These are phyloP conservation scores for Bombylius discolor DNA, from an alignment of 2,888 invertebrate genomes.

Conservation along the genomic window DNA sequence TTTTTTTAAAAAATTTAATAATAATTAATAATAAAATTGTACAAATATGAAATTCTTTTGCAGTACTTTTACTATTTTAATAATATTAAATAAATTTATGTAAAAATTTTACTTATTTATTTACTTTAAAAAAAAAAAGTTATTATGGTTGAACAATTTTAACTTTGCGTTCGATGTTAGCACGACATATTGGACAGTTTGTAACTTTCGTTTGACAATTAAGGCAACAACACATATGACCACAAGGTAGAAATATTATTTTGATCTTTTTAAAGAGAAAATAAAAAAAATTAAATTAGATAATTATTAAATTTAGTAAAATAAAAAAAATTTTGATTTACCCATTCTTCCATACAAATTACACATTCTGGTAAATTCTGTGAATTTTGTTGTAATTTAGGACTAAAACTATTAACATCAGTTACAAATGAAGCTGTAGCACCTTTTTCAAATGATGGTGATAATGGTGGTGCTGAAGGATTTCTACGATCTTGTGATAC, in stretches of 20 bases:
- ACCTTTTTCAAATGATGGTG: conserved; percentile 17
- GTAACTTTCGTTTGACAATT: conserved; percentile 47
- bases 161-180: conserved; percentile 53
- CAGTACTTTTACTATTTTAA: too few species aligned
- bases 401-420: conserved; percentile 30
- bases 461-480: conserved; percentile 26
- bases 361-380: conserved; percentile 52
- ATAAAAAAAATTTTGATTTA: conserved; percentile 31
- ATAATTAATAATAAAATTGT: too few species aligned
- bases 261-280: conserved; percentile 45
- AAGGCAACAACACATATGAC: conserved; percentile 73
- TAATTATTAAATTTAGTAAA: conserved; percentile 1
- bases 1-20: too few species aligned
- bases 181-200: conserved; percentile 70
- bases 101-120: too few species aligned
- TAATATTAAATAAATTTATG: too few species aligned
- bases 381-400: conserved; percentile 14
- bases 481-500: conserved; percentile 10
- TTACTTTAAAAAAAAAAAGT: background rate
- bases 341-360: conserved; percentile 64
- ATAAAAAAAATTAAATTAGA: conserved; percentile 1
- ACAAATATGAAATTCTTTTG: too few species aligned
- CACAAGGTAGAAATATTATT: conserved; percentile 74
- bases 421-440: conserved; percentile 11
- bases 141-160: conserved; percentile 39